Base-by-base conservation (phyloP, 2,888 invertebrate species). In the Augiades crinisus region DNA sequence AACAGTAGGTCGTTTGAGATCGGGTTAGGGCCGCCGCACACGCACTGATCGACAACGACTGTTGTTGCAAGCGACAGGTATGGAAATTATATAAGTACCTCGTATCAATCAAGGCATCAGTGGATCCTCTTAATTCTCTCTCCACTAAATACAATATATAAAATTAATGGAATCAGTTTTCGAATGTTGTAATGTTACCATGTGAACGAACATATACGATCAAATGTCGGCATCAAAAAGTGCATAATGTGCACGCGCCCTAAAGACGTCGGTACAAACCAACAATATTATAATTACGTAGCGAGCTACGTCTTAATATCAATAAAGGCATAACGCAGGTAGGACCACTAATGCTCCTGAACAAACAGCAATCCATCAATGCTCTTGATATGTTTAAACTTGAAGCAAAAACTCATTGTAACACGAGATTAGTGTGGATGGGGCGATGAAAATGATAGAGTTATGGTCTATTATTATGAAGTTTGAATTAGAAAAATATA, bases 331-430 rank as follows among this genome's bases (percentile, higher is more conserved):
- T 72, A 75, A 75, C 54, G 51, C 75, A 74, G 77, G 75, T 73
- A 72, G 71, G 61, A 59, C 68, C 72, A 67, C 76, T 77, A 76
- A 80, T 75, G 80, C 74, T 60, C 68, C 61, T 74, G 78, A 82
- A 77, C 78, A 82, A 85, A 87, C 83, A 87, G 75, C 83, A 71
- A 88, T 89, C 88, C 83, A 87, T 87, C 87, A 86, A 72, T 71
- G 58, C 50, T 59, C 70, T 49, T 49, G 74, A 75, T 76, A 66
- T 72, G 70, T 70, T 74, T 69, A 67, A 70, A 67, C 62, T 65
- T 56, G 62, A 60, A 63, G 68, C 69, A 72, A 77, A 78, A 78
- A 75, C 57, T 70, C 59, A 56, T 53, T 59, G 60, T 55, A 54
- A 33, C 12, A 57, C 16, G 6, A 54, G 60, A 46, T 53, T 61